Evolutionary conservation across 2,113 vertebrate species (phyloP).

Genomic region (Amphiprion percula): DNA sequence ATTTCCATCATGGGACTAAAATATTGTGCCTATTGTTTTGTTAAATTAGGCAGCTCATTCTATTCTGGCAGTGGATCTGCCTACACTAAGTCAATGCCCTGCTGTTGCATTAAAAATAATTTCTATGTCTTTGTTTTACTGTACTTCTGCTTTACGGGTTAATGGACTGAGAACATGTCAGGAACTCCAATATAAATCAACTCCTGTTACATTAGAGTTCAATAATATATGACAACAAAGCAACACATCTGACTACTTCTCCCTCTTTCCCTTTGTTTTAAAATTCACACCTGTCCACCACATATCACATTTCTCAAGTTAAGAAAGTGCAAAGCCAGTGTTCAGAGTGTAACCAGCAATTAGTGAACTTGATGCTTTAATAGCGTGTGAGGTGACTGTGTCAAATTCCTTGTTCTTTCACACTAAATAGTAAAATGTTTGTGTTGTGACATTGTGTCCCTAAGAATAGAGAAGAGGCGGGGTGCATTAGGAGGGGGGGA

Average conservation of each 20-base stretch:
- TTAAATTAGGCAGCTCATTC: neutral
- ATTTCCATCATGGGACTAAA: too few relatives aligned
- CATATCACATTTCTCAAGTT: conserved; percentile 36
- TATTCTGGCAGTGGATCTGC: too few relatives aligned
- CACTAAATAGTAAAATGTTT: conserved; percentile 51
- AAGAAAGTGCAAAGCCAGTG: conserved; percentile 46
- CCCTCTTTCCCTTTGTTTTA: neutral
- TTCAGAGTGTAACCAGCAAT: conserved; percentile 49
- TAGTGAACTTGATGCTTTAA: conserved; percentile 60
- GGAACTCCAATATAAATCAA: neutral
- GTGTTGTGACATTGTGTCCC: conserved; percentile 68
- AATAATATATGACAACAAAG: conserved; percentile 40
- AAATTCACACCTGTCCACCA: conserved; percentile 67
- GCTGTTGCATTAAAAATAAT: conserved; percentile 3
- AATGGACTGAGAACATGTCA: conserved; percentile 6
- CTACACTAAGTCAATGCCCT: neutral
- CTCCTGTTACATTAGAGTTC: conserved; percentile 9
- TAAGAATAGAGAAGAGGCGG: conserved; percentile 67
- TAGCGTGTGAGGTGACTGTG: conserved; percentile 54
- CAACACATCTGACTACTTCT: conserved; percentile 33
- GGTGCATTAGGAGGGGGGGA: neutral
- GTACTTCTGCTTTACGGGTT: neutral
- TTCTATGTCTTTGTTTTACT: neutral
- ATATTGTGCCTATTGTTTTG: neutral
- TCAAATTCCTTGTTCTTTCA: conserved; percentile 51